phyloP scores from a whole-genome alignment of 2,113 vertebrate species.

The Hippolais icterina region DNA sequence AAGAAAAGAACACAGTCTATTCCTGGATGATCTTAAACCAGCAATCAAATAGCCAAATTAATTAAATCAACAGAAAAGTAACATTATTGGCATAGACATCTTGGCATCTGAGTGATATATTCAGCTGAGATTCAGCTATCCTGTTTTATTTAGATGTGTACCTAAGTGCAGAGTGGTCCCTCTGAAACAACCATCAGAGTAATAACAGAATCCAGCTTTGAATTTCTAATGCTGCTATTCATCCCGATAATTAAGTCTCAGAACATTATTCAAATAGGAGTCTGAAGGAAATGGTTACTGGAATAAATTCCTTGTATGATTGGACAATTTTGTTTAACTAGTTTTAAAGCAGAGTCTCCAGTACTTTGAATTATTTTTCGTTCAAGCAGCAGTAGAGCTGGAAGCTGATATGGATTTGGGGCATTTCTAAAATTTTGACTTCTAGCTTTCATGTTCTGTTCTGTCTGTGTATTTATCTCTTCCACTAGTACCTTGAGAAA shows the following conservation, averaged over 20 bases:
- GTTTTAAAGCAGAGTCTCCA: neutral
- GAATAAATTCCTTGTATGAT: neutral
- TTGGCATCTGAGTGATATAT: neutral
- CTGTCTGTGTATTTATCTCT: neutral
- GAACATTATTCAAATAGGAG: neutral
- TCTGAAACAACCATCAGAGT: neutral
- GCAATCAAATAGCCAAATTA: neutral
- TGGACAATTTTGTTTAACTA: neutral
- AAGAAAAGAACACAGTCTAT: neutral
- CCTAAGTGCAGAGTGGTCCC: neutral
- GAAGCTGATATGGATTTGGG: neutral
- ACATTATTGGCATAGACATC: neutral
- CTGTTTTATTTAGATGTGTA: neutral
- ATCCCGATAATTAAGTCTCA: neutral
- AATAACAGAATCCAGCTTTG: neutral
- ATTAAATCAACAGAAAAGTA: neutral
- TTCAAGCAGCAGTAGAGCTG: neutral
- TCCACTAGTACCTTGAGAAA: neutral
- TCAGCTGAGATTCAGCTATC: neutral
- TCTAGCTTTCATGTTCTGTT: neutral
- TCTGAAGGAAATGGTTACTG: neutral
- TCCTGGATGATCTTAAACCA: neutral
- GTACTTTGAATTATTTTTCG: neutral
- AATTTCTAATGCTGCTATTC: neutral
- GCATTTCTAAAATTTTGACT: neutral